phyloP scores from a whole-genome alignment of 1,140 invertebrate species.

The Melipona quadrifasciata region DNA sequence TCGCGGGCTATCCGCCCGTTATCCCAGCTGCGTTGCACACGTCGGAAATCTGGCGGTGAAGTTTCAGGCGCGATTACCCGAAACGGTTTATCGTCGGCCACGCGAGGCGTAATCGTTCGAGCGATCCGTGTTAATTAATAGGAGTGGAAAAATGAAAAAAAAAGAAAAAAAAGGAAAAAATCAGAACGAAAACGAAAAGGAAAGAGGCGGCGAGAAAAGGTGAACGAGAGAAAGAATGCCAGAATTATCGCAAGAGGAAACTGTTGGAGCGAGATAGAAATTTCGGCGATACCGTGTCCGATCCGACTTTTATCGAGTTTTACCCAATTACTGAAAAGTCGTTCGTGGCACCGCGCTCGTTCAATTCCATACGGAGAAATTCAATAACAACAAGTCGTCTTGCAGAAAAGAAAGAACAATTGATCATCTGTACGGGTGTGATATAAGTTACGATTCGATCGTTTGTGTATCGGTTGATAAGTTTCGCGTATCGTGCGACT shows the following conservation, averaged over 20 bases:
- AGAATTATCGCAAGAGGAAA: slow-evolving; percentile 25
- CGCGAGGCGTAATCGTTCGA: background rate
- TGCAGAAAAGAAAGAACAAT: background rate
- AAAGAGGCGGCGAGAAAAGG: slow-evolving; percentile 11
- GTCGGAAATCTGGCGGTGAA: slow-evolving; percentile 33
- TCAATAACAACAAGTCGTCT: slow-evolving; percentile 4
- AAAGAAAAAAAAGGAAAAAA: background rate
- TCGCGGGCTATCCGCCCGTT: background rate
- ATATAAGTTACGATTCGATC: slow-evolving; percentile 34
- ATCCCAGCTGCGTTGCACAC: background rate
- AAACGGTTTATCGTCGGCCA: slow-evolving; percentile 59
- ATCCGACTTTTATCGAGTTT: slow-evolving; percentile 30
- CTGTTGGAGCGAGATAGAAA: slow-evolving; percentile 33
- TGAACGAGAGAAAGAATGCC: slow-evolving; percentile 24
- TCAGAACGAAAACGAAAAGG: background rate
- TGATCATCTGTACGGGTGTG: no score
- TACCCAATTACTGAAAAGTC: slow-evolving; percentile 36
- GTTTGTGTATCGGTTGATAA: background rate
- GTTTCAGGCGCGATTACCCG: slow-evolving; percentile 58
- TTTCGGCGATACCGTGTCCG: slow-evolving; percentile 14
- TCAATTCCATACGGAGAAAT: slow-evolving; percentile 9
- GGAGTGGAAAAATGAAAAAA: slow-evolving; percentile 1
- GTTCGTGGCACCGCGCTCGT: background rate
- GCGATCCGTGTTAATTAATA: background rate
- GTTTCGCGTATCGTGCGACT: background rate